Evolutionary conservation across 2,888 invertebrate species (phyloP), one percentile per base, ranked within the genome.

Genomic region (Ligdia adustata): DNA sequence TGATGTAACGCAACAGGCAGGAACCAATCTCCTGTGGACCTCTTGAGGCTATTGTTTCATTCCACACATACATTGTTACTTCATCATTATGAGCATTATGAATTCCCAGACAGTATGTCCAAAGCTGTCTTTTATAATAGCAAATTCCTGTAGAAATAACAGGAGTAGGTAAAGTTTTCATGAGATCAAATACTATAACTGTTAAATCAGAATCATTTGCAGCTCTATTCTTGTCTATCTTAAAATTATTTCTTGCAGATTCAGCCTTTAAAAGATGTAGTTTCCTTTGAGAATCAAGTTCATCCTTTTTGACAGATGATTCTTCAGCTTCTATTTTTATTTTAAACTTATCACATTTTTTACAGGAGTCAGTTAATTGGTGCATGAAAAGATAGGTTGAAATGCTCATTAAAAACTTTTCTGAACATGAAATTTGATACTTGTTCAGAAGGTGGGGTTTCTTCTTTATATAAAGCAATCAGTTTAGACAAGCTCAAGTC

Each of bases 1-100:
- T 55, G 12, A 63, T 52, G 33, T 47, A 67, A 20, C 52, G 33
- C 18, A 64, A 13, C 4, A 68, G 14, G 32, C 66, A 71, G 3
- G 61, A 66, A 7, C 57, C 67, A 28, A 69, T 61, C 54, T 70
- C 68, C 42, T 68, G 57, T 2, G 64, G 53, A n/a, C n/a, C 67
- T 66, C 66, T 42, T 3, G 67, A 69, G 9, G 63, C 68, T 28
- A 46, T 24, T 0, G 56, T 38, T 53, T 66, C 31, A 16, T 31
- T 16, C 31, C 31, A 31, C 9, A 31, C 18, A 18, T 6, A 18
- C 18, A 18, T 18, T 5, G 18, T 18, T 5, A 6, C 18, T 5
- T 18, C 6, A 6, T 18, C 18, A 18, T 18, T 18, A 5, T 4
- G 4, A 18, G 18, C 18, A 18, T 18, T 6, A 41, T 47, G 41